A percentile compares a stretch with the other conserved stretches of the same genome.
These are phyloP conservation scores for Lota lota DNA, from an alignment of 2,113 vertebrate genomes.

Conservation along the genomic window DNA sequence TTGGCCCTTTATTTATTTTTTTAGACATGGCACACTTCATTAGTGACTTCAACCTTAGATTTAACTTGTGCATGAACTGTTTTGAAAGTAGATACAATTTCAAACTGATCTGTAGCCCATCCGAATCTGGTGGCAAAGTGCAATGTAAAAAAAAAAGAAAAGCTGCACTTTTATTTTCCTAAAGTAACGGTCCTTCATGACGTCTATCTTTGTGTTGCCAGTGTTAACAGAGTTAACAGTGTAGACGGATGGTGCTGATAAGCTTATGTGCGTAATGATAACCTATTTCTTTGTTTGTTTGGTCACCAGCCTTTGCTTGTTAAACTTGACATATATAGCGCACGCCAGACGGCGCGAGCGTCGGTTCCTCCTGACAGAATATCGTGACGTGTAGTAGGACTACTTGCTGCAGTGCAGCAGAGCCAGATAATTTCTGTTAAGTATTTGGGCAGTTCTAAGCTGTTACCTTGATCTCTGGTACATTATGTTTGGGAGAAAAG, in stretches of 20 bases:
- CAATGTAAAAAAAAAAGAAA: slow-evolving; percentile 26
- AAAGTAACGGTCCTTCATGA: slow-evolving; percentile 32
- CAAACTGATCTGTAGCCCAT: slow-evolving; percentile 35
- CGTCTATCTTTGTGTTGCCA: slow-evolving; percentile 44
- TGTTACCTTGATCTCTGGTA: slow-evolving; percentile 56
- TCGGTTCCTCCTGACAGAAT: slow-evolving; percentile 40
- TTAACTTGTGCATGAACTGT: slow-evolving; percentile 37
- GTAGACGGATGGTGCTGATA: slow-evolving; percentile 47
- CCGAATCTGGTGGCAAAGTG: slow-evolving; percentile 39
- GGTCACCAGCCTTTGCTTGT: slow-evolving; percentile 72
- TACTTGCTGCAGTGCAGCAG: slow-evolving; percentile 76
- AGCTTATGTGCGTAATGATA: slow-evolving; percentile 49
- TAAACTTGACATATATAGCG: slow-evolving; percentile 52
- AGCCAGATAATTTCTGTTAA: slow-evolving; percentile 49
- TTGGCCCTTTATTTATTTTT: slow-evolving; percentile 67
- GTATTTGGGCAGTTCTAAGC: slow-evolving; percentile 52
- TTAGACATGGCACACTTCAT: slow-evolving; percentile 51
- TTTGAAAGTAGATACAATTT: slow-evolving; percentile 33
- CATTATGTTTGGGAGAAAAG: slow-evolving; percentile 40
- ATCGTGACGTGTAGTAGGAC: slow-evolving; percentile 62
- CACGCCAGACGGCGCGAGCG: slow-evolving; percentile 39
- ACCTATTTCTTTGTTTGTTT: slow-evolving; percentile 32
- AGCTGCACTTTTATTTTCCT: slow-evolving; percentile 43
- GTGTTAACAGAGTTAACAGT: slow-evolving; percentile 57
- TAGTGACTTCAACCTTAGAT: slow-evolving; percentile 36